These are phyloP conservation scores for Sarcophaga variegata DNA, from an alignment of 2,888 invertebrate species.

Conservation along the genomic window DNA sequence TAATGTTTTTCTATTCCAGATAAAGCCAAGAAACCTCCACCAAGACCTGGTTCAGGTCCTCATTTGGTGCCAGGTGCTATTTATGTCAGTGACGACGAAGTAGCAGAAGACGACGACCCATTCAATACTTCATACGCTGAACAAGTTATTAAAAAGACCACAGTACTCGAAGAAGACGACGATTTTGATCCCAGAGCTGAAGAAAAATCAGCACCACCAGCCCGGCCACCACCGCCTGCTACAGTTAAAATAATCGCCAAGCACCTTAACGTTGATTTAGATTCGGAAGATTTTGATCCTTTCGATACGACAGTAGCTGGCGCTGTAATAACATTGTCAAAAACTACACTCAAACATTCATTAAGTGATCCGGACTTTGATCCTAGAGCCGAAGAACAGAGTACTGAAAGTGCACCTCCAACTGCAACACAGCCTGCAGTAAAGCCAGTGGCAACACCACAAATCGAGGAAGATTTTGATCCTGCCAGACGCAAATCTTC, in stretches of 20 bases:
- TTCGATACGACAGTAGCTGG: conserved; percentile 92
- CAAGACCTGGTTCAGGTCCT: conserved; percentile 78
- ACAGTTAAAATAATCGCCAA: conserved; percentile 70
- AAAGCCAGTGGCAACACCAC: conserved; percentile 68
- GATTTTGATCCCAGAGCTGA: conserved; percentile 86
- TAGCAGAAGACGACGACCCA: conserved; percentile 86
- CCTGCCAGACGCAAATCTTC: conserved; percentile 84
- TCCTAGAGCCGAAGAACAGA: conserved; percentile 86
- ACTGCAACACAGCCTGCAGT: conserved; percentile 43
- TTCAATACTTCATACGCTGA: conserved; percentile 93
- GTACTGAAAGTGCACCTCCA: conserved; percentile 56
- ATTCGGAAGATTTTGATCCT: conserved; percentile 87
- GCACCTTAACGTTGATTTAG: conserved; percentile 73
- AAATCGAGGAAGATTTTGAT: conserved; percentile 78
- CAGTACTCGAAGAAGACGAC: conserved; percentile 80
- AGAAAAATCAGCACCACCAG: conserved; percentile 80
- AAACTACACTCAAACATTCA: conserved; percentile 82
- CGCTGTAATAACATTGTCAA: conserved; percentile 86
- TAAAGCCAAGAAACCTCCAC: conserved; percentile 80
- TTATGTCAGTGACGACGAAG: conserved; percentile 82
- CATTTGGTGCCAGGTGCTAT: conserved; percentile 78
- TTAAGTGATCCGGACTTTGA: conserved; percentile 91
- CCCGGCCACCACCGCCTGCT: conserved; percentile 69
- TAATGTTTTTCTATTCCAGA: conserved; percentile 72
- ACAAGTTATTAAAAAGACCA: conserved; percentile 85